Conservation (phyloP, 2,113 vertebrate species). For the Opisthocomus hoazin region DNA sequence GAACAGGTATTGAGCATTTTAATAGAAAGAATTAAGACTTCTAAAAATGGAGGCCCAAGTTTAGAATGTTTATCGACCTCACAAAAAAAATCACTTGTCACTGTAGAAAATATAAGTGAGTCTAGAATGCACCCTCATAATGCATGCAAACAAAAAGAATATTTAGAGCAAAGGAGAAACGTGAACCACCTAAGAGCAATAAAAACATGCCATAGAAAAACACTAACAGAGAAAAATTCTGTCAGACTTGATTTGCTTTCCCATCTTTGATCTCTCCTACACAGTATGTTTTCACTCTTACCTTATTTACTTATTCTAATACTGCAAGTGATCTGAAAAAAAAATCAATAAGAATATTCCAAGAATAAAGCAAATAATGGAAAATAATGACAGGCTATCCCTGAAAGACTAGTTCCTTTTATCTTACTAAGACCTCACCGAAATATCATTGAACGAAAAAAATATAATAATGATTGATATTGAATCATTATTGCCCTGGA, state of each 20-base stretch:
- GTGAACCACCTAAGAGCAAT: background rate
- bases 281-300: background rate
- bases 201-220: background rate
- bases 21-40: background rate
- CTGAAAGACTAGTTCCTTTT: background rate
- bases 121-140: background rate
- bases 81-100: background rate
- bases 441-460: background rate
- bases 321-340: background rate
- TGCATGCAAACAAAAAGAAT: background rate
- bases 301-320: background rate
- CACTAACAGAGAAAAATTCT: background rate
- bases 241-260: background rate
- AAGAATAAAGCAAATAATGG: background rate
- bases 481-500: background rate
- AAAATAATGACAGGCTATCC: background rate
- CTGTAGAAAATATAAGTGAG: background rate
- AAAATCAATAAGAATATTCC: background rate
- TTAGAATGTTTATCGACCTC: background rate
- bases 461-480: background rate
- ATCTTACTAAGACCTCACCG: background rate
- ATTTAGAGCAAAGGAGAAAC: background rate
- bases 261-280: background rate
- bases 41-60: background rate
- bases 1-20: background rate